Evolutionary conservation across 2,113 vertebrate species (phyloP), one percentile per base, ranked within the genome.

Genomic region (Helogale parvula): DNA sequence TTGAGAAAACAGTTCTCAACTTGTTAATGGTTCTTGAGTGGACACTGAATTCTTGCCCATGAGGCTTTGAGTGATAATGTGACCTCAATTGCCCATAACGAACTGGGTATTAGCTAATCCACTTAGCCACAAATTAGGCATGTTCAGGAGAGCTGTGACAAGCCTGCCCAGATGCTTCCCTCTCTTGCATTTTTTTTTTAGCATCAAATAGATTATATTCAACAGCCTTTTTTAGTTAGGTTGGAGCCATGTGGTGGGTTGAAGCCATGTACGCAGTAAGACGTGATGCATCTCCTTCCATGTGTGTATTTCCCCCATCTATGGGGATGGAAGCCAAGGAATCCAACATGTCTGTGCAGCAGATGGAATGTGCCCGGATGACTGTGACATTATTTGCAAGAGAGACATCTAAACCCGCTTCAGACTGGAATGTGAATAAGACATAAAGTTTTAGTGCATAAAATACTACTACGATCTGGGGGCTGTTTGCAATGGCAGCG

Each of bases 1-100:
- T 57, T 80, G 83, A 81, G 52, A 80, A 82, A 82, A 66, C 23
- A 82, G 68, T 76, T 93, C 57, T 76, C 83, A 88, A 68, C 57
- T 60, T 47, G 14, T 69, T 90, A 60, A 21, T 65, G 57, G 41
- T 25, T 91, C 60, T 76, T 91, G 27, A 25, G 50, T 54, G 66
- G n/a, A 86, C 11, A 17, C 66, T 63, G 29, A 63, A 31, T 71
- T 60, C 72, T 81, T 50, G 21, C 11, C 63, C 54, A 47, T 13
- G 54, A 93, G n/a, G 27, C 33, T 74, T 60, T 45, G 60, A 68
- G 47, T 25, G 54, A 33, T 15, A 29, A 52, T 1, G 16, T 47
- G 57, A 82, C 57, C 27, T 93, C 66, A 68, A 57, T 33, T 87
- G 86, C 21, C 71, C 21, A 27, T 65, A 21, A 3, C 29, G 81